Evolutionary conservation across 53 echinoderm and acorn worm genomes (phyloP), one percentile per base, ranked within the genome.

Genomic region (Arbacia lixula): DNA sequence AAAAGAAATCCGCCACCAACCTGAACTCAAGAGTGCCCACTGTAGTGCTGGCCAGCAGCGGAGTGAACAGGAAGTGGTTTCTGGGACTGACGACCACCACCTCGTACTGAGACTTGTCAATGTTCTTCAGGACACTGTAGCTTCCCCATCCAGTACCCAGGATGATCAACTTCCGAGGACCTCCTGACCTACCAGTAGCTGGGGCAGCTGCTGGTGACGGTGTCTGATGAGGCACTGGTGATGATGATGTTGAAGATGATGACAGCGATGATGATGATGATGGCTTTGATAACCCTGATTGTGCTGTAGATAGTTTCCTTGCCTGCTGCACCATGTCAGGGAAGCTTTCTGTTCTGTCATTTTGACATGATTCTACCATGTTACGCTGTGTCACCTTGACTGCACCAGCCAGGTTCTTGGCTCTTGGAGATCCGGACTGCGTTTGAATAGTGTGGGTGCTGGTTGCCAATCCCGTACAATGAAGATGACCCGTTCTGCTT

Each of bases 1-100:
- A n/a, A n/a, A n/a, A n/a, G 61, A n/a, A 36, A 24, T 20, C 20
- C 37, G 22, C 1, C 32, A 66, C 85, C 46, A 17, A 98, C 98
- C 98, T 98, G 81, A 98, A 98, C 85, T 98, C 98, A 14, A 94
- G 85, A 20, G 98, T 98, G 20, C 98, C 98, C 24, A 98, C 98
- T n/a, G 98, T 98, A 27, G 98, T 98, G 62, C 98, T 94, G 14
- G 94, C 94, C 74, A 98, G 60, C 34, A 98, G 83, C 0, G 98
- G 98, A 12, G 98, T 98, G 51, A 98, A 98, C 43, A 98, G 60
- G 63, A 98, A 98, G 78, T 98, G 98, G 75, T 98, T 98, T 39
- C 98, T 84, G 9, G 98, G 98, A 58, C 98, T 98, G 29, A 98
- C 87, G 3, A 98, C 98, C 17, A 98, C 81, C 33, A 98, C 98